phyloP scores from a whole-genome alignment of 2,113 vertebrate species.

The Pteruthius melanotis region DNA sequence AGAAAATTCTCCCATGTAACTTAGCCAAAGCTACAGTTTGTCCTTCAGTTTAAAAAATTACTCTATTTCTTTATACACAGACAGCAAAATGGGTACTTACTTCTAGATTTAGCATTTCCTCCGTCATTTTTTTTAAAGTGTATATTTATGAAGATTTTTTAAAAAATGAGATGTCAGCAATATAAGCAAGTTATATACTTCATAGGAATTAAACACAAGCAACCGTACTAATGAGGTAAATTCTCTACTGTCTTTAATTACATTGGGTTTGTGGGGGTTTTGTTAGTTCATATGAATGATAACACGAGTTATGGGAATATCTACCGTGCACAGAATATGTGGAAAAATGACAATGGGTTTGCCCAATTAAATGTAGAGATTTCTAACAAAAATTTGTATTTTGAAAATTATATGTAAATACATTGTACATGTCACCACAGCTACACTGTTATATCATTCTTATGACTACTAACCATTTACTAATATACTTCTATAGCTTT shows the following conservation, averaged over 20 bases:
- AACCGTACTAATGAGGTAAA: background rate
- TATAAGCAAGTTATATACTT: background rate
- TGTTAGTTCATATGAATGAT: background rate
- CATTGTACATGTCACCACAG: background rate
- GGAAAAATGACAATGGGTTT: background rate
- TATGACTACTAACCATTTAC: background rate
- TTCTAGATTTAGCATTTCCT: background rate
- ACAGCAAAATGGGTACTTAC: background rate
- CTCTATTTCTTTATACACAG: background rate
- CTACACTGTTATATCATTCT: background rate
- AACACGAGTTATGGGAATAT: background rate
- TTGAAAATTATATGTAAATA: background rate
- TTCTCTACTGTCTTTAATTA: background rate
- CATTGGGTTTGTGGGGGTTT: fast-evolving
- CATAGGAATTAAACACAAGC: background rate
- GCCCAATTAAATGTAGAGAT: background rate
- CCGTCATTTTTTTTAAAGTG: background rate
- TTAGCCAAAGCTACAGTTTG: background rate
- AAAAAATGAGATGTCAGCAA: background rate
- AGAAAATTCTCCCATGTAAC: background rate
- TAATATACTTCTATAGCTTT: background rate
- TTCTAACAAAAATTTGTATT: background rate
- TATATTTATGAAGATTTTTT: background rate
- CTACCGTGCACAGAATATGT: background rate
- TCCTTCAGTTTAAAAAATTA: background rate